Conservation (phyloP, 2,113 vertebrate genomes). For the Triplophysa tibetana region DNA sequence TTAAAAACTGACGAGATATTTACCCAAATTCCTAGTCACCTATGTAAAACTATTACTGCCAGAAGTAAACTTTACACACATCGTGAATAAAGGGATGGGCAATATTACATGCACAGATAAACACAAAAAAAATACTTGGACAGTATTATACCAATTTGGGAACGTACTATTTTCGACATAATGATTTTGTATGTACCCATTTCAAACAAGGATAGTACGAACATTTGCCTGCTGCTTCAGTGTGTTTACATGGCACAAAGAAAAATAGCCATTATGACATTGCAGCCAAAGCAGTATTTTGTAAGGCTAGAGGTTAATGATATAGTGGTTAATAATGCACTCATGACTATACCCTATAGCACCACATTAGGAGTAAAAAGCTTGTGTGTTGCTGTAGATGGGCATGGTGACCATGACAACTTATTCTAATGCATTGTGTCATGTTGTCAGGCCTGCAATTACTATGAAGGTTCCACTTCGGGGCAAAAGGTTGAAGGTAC, state of each 20-base stretch:
- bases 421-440: constrained; percentile 52
- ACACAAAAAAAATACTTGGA: too few species aligned
- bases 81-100: too few species aligned
- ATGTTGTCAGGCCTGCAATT: constrained; percentile 55
- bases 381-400: constrained; percentile 17
- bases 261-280: constrained; percentile 12
- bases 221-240: background rate
- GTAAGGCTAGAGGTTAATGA: constrained; percentile 31
- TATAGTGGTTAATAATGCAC: constrained; percentile 1
- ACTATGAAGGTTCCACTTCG: constrained; percentile 28
- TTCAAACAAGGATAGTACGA: too few species aligned
- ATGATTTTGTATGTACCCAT: too few species aligned
- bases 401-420: constrained; percentile 27
- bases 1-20: too few species aligned
- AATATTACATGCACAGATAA: too few species aligned
- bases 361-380: constrained; percentile 39
- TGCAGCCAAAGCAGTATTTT: constrained; percentile 7
- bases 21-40: too few species aligned
- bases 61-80: too few species aligned
- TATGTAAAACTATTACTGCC: too few species aligned
- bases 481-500: constrained; percentile 37
- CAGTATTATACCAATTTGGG: too few species aligned
- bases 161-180: too few species aligned
- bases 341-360: constrained; percentile 35
- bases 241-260: background rate